phyloP scores from a whole-genome alignment of 1,140 invertebrate species.

The Hyposmocoma kahamanoa region DNA sequence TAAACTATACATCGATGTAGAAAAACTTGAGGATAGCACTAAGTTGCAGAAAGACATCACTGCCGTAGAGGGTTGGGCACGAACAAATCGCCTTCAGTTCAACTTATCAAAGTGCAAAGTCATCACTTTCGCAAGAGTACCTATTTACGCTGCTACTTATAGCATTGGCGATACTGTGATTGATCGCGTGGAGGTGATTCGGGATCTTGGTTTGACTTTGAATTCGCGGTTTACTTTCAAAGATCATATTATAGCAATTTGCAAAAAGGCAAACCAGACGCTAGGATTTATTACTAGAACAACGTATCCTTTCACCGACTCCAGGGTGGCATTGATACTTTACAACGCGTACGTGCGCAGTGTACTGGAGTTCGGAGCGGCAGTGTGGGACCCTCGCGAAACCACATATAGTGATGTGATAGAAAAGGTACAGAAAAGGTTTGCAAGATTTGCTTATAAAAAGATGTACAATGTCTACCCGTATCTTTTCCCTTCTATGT shows the following conservation, averaged over 20 bases:
- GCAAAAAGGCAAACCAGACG: not conserved
- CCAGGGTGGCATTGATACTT: not conserved
- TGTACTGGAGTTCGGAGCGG: not conserved
- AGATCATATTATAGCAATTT: not conserved
- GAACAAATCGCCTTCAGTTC: not conserved
- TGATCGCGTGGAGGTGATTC: not conserved
- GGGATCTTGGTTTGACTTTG: not conserved
- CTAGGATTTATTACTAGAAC: not conserved
- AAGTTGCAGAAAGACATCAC: not conserved
- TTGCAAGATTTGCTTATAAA: not conserved
- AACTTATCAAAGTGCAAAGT: not conserved
- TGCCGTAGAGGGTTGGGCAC: not conserved
- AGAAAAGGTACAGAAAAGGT: not conserved
- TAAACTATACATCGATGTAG: not conserved
- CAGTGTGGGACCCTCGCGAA: not conserved
- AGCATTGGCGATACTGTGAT: not conserved
- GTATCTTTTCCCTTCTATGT: not conserved
- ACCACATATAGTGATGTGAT: too few species aligned
- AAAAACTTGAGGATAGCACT: not conserved
- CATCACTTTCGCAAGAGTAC: not conserved
- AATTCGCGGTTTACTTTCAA: not conserved
- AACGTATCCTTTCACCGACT: not conserved
- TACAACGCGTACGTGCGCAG: not conserved
- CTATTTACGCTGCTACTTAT: not conserved
- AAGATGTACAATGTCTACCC: not conserved